Percentiles rank a stretch among this genome's conserved stretches.
Conservation (phyloP, 2,797 vertebrate genomes). For the Sebastes hubbsi region DNA sequence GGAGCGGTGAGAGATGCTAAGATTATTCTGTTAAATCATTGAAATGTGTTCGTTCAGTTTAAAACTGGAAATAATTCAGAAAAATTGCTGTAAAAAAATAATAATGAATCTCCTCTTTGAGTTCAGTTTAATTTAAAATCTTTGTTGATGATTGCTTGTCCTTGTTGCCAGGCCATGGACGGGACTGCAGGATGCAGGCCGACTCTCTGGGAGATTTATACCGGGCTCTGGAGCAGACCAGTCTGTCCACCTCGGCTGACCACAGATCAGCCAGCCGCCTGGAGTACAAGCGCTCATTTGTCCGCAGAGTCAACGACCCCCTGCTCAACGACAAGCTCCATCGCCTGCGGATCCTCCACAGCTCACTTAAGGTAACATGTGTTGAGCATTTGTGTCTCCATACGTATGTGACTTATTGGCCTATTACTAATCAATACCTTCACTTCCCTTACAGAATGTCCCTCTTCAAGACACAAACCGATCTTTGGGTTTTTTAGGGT, state of each 20-base stretch:
- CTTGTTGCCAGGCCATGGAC: constrained; percentile 62
- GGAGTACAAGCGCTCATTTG: constrained; percentile 96
- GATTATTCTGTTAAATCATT: neutral
- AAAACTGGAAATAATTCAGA: neutral
- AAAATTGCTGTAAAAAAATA: neutral
- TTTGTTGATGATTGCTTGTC: neutral
- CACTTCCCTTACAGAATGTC: constrained; percentile 85
- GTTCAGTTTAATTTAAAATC: neutral
- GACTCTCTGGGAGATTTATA: constrained; percentile 96
- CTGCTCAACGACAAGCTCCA: constrained; percentile 97
- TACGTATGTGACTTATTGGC: neutral
- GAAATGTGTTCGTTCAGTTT: neutral
- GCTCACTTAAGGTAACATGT: constrained; percentile 91
- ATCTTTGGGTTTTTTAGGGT: constrained; percentile 91
- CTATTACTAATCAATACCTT: constrained; percentile 3
- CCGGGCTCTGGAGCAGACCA: constrained; percentile 94
- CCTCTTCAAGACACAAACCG: constrained; percentile 92
- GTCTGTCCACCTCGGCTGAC: constrained; percentile 89
- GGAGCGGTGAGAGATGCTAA: neutral
- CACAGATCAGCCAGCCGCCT: constrained; percentile 90
- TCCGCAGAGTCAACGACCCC: constrained; percentile 94
- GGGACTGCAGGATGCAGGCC: constrained; percentile 87
- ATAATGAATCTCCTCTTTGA: neutral
- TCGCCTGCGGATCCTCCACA: constrained; percentile 94
- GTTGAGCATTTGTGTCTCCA: neutral